Evolutionary conservation across 2,888 invertebrate genomes (phyloP), one percentile per base, ranked within the genome.

Genomic region (Escarpia spicata): DNA sequence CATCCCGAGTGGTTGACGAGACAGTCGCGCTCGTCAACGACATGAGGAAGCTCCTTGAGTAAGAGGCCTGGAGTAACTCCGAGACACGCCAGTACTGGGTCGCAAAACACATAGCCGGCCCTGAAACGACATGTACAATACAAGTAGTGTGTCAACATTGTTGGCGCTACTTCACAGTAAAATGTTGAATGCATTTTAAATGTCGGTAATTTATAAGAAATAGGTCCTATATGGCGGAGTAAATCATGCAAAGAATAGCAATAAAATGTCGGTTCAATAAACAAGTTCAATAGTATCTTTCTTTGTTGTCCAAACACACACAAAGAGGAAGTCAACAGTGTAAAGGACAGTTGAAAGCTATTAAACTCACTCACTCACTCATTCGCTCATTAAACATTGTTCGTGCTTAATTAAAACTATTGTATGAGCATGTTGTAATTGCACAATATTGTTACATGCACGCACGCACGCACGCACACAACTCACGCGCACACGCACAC

Each of bases 61-160:
- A 94, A 91, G 43, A 94, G 93, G 10, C 93, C 91, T 8, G 94
- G 94, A 43, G 93, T 92, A 19, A 94, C 90, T 4, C 94, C 93
- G 43, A 94, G 92, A 52, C 93, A 94, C 1, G 94, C 93, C 91
- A 94, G 52, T 43, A 94, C 94, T 19, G 94, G 94, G 92, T 94
- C 94, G 90, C 94, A 94, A 52, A 94, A 91, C 91, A 94, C 94
- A 75, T 94, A 94, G 19, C 93, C 93, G 43, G 93, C 94, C 91
- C 94, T 94, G 93, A 3, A 93, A 93, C 15, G 12, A 90, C n/a
- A 31, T 9, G 19, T 26, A 91, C 0, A 52, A 26, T 12, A 43
- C 15, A 75, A 75, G 75, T 26, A 26, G 0, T 75, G n/a, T 6
- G 75, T n/a, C 6, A 26, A 75, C 4, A 75, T 75, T 6, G 19